Percentiles rank a stretch among this genome's conserved stretches.
Evolutionary conservation across 2,113 vertebrate species (phyloP).

Genomic region (Cettia cetti): DNA sequence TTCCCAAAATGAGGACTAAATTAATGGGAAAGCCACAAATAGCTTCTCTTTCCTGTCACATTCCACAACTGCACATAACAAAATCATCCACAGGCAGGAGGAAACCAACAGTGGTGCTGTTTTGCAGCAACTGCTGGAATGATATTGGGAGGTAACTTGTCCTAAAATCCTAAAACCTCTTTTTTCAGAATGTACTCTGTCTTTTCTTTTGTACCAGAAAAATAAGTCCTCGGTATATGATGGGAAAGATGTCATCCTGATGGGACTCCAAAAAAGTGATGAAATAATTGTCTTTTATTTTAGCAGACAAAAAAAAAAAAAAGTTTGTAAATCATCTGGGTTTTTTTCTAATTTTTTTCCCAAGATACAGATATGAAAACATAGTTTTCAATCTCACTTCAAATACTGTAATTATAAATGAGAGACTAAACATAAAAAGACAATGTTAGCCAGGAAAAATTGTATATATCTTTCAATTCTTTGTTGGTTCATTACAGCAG

Average conservation of each 20-base stretch:
- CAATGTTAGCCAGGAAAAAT: background rate
- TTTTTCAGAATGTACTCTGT: background rate
- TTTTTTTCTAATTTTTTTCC: background rate
- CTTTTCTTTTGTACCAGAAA: conserved; percentile 29
- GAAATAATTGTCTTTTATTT: background rate
- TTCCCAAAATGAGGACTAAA: conserved; percentile 42
- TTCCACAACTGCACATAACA: background rate
- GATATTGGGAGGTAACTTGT: background rate
- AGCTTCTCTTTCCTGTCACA: background rate
- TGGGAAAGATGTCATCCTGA: background rate
- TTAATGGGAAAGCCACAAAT: conserved; percentile 50
- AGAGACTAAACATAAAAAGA: background rate
- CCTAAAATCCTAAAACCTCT: background rate
- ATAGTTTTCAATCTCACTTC: background rate
- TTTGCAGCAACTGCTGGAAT: background rate
- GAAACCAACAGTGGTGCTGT: background rate
- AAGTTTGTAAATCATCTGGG: background rate
- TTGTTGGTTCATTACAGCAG: background rate
- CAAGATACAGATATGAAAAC: background rate
- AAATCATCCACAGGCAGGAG: background rate
- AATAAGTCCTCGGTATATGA: background rate
- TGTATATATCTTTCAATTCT: background rate
- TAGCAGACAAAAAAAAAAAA: background rate
- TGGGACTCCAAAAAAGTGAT: background rate
- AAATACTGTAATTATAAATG: background rate